Evolutionary conservation across 2,797 vertebrate genomes (phyloP), one percentile per base, ranked within the genome.

Genomic region (Buphagus erythrorhynchus): DNA sequence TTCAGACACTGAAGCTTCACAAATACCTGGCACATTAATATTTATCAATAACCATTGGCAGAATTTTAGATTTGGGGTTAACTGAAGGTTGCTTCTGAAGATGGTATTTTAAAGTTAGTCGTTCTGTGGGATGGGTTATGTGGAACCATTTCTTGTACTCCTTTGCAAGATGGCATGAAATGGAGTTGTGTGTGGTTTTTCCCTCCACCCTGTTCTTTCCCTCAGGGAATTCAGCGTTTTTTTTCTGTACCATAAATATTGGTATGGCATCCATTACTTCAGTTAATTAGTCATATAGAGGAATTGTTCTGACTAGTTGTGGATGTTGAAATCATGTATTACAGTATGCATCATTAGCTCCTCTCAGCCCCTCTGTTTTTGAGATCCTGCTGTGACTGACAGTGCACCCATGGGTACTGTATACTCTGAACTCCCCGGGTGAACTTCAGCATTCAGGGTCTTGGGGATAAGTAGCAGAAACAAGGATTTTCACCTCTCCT

Each of bases 231-330:
- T 83, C 46, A 16, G 62, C 77, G 76, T 65, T 95, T 96, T 95
- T 96, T 96, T 95, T 82, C 93, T 95, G 91, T 61, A 87, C 61
- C 1, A 6, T 89, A 93, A 92, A 87, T 95, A 92, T 35, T 88
- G 75, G 91, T 93, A 89, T 74, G 84, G 69, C 86, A 94, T 85
- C 65, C 81, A 87, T 93, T 89, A 65, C 81, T 94, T 93, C 86
- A 91, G 92, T 92, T 96, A 94, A 96, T 95, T 96, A 97, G 86
- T 96, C 93, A 94, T 86, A 85, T 87, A 91, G 84, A 91, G 87
- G 93, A 93, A 94, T 90, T 96, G 95, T 97, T 83, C 91, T 92
- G 86, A 96, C 94, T 88, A 94, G 93, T 90, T 49, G 35, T 83
- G 81, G 86, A 72, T 96, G 93, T 91, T 92, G 95, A 95, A 96